These are phyloP conservation scores for Rhopalosiphum padi DNA, from an alignment of 1,140 invertebrate species.

Conservation along the genomic window DNA sequence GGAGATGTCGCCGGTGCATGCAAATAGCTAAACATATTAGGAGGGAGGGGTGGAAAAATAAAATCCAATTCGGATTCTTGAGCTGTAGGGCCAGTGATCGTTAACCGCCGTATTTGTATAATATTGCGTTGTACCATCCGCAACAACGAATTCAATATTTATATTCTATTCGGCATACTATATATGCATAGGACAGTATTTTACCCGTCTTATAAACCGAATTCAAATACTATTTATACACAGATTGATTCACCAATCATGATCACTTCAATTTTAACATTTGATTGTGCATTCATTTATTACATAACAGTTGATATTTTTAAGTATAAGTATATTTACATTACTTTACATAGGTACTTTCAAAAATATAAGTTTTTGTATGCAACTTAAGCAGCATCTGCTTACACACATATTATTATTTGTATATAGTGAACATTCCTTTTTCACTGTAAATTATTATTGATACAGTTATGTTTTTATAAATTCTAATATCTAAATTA, in stretches of 20 bases:
- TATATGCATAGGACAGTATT: background rate
- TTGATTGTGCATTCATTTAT: background rate
- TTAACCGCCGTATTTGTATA: background rate
- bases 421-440: background rate
- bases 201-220: background rate
- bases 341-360: too few relatives aligned
- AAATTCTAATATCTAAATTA: background rate
- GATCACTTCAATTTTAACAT: background rate
- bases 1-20: background rate
- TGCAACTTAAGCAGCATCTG: too few relatives aligned
- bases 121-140: background rate
- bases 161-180: background rate
- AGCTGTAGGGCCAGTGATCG: background rate
- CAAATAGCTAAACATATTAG: background rate
- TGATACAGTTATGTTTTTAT: background rate
- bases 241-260: background rate
- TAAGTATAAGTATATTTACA: background rate
- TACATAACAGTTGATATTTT: background rate
- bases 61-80: background rate
- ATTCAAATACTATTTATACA: background rate
- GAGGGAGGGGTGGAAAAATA: background rate
- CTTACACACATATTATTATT: background rate
- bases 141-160: background rate
- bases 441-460: background rate
- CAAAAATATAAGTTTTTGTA: too few relatives aligned